Base-by-base conservation (phyloP, 2,113 vertebrate species). In the Ictalurus furcatus region DNA sequence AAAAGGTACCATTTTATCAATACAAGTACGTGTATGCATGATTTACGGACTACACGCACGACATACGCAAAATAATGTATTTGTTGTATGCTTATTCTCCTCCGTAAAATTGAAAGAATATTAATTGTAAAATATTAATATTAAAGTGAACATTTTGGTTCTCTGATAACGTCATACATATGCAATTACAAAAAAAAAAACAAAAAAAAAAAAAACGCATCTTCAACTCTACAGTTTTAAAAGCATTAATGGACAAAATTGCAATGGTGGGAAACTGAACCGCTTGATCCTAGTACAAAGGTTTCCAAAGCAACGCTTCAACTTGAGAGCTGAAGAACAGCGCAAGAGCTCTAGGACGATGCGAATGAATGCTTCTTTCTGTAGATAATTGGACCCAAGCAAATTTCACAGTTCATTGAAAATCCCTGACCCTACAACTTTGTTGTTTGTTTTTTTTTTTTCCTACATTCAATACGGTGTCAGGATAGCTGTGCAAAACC, bases 401-500 rank as follows among this genome's bases (percentile, higher is more conserved):
- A 96, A 97, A 96, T 97, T 99, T 99, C 98, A 99, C 98, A 99
- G 98, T 99, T 99, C 97, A 96, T 95, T 97, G 97, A 95, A 97
- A 96, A 97, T 98, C 97, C 97, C 97, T 97, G 97, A 97, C 97
- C 97, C 97, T 96, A 96, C 97, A 96, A 96, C 94, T 71, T 89
- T 44, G 40, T 44, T 44, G 40, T 44, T 85, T 81, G 80, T 94
- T 81, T 56, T 78, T 28, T 81, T 34, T 58, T 67, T 34, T 69
- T 96, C 97, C 97, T 99, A 99, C 98, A 99, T 99, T 99, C 98
- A 99, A 96, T 99, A 98, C 97, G 97, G 98, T 98, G 97, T 99
- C 97, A 97, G 97, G 96, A 98, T 98, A 99, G 97, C 98, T 99
- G 98, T 99, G 98, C 98, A 99, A 99, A 99, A 98, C 98, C 98